Percentiles rank a stretch among this genome's conserved stretches.
phyloP scores from a whole-genome alignment of 2,113 vertebrate genomes.

The Oncorhynchus tshawytscha region DNA sequence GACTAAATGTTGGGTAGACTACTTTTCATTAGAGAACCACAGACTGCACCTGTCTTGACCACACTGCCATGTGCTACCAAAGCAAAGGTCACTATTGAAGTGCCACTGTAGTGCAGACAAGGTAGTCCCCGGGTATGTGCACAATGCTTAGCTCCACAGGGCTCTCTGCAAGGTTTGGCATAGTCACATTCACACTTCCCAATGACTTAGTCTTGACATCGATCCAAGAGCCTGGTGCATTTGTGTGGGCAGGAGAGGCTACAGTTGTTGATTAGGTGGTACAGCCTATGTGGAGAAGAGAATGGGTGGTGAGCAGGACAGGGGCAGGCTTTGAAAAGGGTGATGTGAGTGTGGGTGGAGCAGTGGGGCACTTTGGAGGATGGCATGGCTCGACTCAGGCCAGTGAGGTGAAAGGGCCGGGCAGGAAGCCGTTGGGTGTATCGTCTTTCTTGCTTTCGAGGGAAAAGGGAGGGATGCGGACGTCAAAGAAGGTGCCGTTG shows the following conservation, averaged over 20 bases:
- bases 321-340: background rate
- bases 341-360: background rate
- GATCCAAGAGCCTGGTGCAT: background rate
- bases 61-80: background rate
- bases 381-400: conserved; percentile 29
- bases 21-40: background rate
- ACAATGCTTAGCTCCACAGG: background rate
- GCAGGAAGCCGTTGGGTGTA: conserved; percentile 58
- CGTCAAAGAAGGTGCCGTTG: conserved; percentile 87
- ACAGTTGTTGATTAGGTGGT: background rate
- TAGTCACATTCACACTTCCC: background rate
- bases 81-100: background rate
- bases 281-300: background rate
- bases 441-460: conserved; percentile 88
- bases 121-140: background rate
- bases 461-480: conserved; percentile 89
- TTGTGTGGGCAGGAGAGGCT: background rate
- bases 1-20: background rate
- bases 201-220: background rate
- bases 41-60: background rate
- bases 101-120: background rate
- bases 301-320: background rate
- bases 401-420: conserved; percentile 56
- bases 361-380: background rate
- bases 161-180: background rate